phyloP scores from a whole-genome alignment of 2,113 vertebrate species.

The Craseonycteris thonglongyai region DNA sequence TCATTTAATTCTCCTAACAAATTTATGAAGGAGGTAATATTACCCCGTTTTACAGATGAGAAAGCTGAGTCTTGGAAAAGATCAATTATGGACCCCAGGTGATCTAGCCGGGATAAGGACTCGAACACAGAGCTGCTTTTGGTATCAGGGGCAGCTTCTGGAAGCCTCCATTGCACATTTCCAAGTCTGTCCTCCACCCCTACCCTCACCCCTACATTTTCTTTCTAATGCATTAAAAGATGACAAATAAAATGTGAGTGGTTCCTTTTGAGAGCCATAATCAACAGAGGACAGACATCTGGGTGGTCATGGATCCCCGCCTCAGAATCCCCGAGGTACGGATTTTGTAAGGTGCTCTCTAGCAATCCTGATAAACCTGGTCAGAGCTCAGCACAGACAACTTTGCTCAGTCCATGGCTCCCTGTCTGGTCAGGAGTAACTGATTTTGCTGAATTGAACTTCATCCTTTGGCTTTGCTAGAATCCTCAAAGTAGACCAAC shows the following conservation, averaged over 20 bases:
- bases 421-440: background rate
- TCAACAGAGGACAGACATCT: background rate
- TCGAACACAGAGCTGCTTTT: background rate
- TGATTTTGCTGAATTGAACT: background rate
- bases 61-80: background rate
- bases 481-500: background rate
- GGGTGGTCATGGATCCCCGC: rapidly evolving
- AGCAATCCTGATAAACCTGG: background rate
- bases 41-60: background rate
- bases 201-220: background rate
- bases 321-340: background rate
- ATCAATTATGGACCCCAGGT: background rate
- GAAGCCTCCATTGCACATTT: background rate
- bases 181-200: background rate
- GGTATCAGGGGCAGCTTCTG: background rate
- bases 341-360: background rate
- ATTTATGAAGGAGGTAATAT: background rate
- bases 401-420: background rate
- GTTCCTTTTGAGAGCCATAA: background rate
- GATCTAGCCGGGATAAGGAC: background rate
- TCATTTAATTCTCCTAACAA: background rate
- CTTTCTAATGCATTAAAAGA: background rate
- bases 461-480: background rate
- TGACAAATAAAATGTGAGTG: background rate
- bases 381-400: background rate